A percentile compares a stretch with the other conserved stretches of the same genome.
phyloP scores from a whole-genome alignment of 2,888 invertebrate genomes.

The Nezara viridula region DNA sequence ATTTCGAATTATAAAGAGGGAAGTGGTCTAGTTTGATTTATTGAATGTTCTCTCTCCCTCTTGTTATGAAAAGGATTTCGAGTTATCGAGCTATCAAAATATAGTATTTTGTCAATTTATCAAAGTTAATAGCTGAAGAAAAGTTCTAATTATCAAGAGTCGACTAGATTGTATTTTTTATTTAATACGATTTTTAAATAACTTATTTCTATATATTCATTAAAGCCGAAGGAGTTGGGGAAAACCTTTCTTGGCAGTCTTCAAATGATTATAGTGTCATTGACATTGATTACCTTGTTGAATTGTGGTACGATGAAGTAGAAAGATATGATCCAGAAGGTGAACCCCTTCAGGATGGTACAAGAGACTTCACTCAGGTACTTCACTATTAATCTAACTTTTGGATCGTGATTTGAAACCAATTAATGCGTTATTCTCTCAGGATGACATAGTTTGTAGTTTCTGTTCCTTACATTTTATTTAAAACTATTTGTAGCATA shows the following conservation, averaged over 20 bases:
- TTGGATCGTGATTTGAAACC: not conserved
- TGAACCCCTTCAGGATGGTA: not conserved
- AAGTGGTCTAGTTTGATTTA: no score
- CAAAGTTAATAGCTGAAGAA: no score
- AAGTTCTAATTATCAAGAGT: no score
- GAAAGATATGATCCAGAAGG: not conserved
- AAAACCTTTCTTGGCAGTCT: not conserved
- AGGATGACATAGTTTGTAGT: not conserved
- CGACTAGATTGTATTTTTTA: no score
- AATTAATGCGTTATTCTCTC: not conserved
- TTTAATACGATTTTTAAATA: not conserved
- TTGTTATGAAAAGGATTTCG: no score
- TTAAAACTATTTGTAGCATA: not conserved
- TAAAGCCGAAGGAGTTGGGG: not conserved
- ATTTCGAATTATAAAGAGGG: no score
- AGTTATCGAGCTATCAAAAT: no score
- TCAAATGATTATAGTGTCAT: not conserved
- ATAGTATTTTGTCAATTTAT: no score
- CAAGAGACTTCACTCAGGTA: not conserved
- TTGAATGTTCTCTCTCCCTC: no score
- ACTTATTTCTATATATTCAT: not conserved
- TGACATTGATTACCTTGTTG: not conserved
- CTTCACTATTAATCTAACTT: not conserved
- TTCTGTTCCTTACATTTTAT: not conserved
- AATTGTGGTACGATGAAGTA: not conserved